Percentiles rank a stretch among this genome's conserved stretches.
Conservation (phyloP, 2,888 invertebrate genomes). For the Chrysotoxum bicinctum region DNA sequence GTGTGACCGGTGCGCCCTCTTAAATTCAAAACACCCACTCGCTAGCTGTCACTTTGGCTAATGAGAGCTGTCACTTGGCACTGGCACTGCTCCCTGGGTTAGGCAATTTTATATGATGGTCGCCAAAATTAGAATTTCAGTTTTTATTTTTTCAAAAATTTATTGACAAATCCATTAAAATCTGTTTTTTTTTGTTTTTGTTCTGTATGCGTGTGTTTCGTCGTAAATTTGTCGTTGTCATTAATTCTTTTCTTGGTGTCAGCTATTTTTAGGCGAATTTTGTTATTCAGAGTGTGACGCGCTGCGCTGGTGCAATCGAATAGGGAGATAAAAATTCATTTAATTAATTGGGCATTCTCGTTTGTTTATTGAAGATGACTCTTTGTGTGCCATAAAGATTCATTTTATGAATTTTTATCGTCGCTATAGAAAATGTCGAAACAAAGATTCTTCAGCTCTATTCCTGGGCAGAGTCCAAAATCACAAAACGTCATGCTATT, state of each 20-base stretch:
- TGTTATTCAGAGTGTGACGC: not conserved
- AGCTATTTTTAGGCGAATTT: slow-evolving; percentile 40
- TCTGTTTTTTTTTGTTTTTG: slow-evolving; percentile 49
- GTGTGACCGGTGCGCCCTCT: slow-evolving; percentile 58
- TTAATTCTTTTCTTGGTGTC: slow-evolving; percentile 38
- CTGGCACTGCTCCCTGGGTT: slow-evolving; percentile 38
- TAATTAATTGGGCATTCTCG: slow-evolving; percentile 64
- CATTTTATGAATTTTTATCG: slow-evolving; percentile 11
- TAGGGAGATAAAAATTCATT: slow-evolving; percentile 52
- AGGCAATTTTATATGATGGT: slow-evolving; percentile 56
- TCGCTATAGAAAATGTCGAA: not conserved
- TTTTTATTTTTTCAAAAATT: slow-evolving; percentile 52
- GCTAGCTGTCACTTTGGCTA: slow-evolving; percentile 66
- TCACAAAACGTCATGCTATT: not conserved
- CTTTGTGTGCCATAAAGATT: slow-evolving; percentile 28
- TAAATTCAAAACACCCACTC: slow-evolving; percentile 62
- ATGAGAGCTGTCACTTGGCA: slow-evolving; percentile 68
- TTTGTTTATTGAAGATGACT: slow-evolving; percentile 55
- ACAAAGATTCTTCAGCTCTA: not conserved
- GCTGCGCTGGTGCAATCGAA: not conserved
- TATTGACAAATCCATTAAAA: slow-evolving; percentile 70
- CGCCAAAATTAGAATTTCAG: slow-evolving; percentile 18
- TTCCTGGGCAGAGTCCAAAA: not conserved
- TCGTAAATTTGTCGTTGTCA: slow-evolving; percentile 70
- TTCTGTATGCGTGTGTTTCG: slow-evolving; percentile 15